Base-by-base conservation (phyloP, 1,140 invertebrate species). In the Pemphigus obesinymphae region DNA sequence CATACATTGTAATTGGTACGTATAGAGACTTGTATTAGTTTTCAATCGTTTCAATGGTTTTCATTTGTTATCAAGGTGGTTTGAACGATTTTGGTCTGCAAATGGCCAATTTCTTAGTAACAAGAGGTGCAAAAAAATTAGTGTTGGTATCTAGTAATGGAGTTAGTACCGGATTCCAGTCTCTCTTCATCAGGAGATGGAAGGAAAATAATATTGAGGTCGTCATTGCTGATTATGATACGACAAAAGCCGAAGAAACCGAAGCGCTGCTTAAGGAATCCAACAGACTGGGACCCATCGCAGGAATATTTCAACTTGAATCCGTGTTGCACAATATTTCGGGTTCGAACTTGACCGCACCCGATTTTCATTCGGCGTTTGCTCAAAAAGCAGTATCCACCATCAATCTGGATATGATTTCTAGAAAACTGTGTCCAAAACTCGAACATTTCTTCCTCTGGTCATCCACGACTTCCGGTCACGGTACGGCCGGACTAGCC, bases 61-160 rank as follows among this genome's bases (percentile, higher is more conserved):
- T 34, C 17, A 17, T 34, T 20, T 17, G 17, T n/a, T 63, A 10
- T 63, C 8, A 20, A 83, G 93, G 97, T 68, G 97, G 97, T 84
- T 89, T 98, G 0, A 97, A 97, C 82, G 97, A 96, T 23, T 97
- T 99, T 87, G 97, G 97, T 68, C 88, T 99, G 29, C 96, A 99
- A 88, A 87, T 99, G 76, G 91, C 92, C n/a, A 90, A 96, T 82
- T 99, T 97, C 96, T 87, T 98, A 84, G 90, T 97, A 7, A 88
- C 89, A 20, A 90, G 96, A 73, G 97, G 97, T 10, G 96, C 94
- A 7, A 92, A 89, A 66, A 90, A 92, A 78, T 88, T 99, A 45
- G 90, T 98, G 26, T 88, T 99, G 0, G 96, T 94, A 11, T 97
- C 95, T 10, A 90, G 97, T 75, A 93, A 92, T 37, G 96, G 96